Base-by-base conservation (phyloP, 2,797 vertebrate species). In the Eulemur coronatus region DNA sequence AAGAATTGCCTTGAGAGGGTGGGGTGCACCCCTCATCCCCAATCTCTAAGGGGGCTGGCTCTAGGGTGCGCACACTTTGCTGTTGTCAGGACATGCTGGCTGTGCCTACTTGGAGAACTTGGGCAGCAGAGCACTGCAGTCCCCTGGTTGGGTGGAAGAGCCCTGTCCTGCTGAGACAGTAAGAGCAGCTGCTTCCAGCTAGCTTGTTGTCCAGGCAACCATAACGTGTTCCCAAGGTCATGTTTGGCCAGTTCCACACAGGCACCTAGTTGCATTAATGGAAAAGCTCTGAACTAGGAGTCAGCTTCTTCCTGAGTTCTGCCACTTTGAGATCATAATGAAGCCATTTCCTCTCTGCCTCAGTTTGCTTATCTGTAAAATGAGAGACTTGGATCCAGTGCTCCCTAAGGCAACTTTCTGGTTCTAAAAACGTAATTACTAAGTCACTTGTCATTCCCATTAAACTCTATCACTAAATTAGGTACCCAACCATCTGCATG, bases 51-150 rank as follows among this genome's bases (percentile, higher is more conserved):
- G 55, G 55, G 55, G 61, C 30, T 63, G 59, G 7, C 26, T 52
- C 1, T 0, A 5, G 35, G 35, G 4, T 4, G 2, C 9, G n/a
- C 12, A 7, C 2, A 24, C n/a, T 28, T 2, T 0, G 10, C 13
- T 9, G 2, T 20, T 15, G 4, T 17, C 57, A 18, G n/a, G 11
- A 7, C 52, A 57, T 1, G 14, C 2, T 26, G 41, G 13, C n/a
- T 61, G 7, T n/a, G 43, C n/a, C 28, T 5, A 4, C 3, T 0
- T 0, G 7, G 14, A 63, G 11, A 48, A 6, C 0, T 1, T 2
- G 5, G 50, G 12, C 1, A 6, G 28, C 8, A 18, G 28, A 50
- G 7, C 20, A 18, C 1, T 4, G 9, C 4, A 17, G 78, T 10
- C 5, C 18, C 22, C 24, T 78, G 20, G 17, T 24, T 11, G 17